These are phyloP conservation scores for Ochropleura plecta DNA, from an alignment of 2,888 invertebrate species.

Conservation along the genomic window DNA sequence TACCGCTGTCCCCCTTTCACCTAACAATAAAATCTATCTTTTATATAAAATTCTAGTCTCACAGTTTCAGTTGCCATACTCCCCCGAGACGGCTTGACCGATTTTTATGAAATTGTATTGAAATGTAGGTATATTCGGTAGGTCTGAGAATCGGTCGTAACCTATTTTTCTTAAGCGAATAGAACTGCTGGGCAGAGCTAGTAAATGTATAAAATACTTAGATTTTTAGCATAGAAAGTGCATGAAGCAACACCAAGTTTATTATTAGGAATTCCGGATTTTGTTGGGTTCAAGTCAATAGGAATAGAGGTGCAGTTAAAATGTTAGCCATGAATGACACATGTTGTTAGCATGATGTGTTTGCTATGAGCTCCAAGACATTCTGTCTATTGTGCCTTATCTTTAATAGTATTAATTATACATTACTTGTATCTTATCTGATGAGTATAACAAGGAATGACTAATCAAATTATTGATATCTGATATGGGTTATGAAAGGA, in stretches of 20 bases:
- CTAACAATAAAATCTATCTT: constrained; percentile 19
- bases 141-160: too few relatives aligned
- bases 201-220: constrained; percentile 20
- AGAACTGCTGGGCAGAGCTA: too few relatives aligned
- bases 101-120: too few relatives aligned
- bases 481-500: constrained; percentile 24
- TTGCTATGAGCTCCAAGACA: constrained; percentile 25
- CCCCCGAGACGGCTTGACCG: too few relatives aligned
- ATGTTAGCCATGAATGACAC: constrained; percentile 39
- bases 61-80: too few relatives aligned
- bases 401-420: constrained; percentile 33
- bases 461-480: constrained; percentile 52
- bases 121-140: too few relatives aligned
- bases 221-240: constrained; percentile 51
- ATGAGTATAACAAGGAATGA: constrained; percentile 48
- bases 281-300: constrained; percentile 35
- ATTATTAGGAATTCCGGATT: constrained; percentile 49
- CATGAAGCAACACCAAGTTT: constrained; percentile 22
- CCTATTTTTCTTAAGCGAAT: too few relatives aligned
- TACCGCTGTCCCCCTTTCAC: constrained; percentile 38
- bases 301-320: not conserved
- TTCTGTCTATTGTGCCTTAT: constrained; percentile 50
- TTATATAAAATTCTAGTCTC: too few relatives aligned
- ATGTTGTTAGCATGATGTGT: constrained; percentile 27
- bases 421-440: constrained; percentile 52